Base-by-base conservation (phyloP, 2,797 vertebrate species). In the Pogoniulus pusillus region DNA sequence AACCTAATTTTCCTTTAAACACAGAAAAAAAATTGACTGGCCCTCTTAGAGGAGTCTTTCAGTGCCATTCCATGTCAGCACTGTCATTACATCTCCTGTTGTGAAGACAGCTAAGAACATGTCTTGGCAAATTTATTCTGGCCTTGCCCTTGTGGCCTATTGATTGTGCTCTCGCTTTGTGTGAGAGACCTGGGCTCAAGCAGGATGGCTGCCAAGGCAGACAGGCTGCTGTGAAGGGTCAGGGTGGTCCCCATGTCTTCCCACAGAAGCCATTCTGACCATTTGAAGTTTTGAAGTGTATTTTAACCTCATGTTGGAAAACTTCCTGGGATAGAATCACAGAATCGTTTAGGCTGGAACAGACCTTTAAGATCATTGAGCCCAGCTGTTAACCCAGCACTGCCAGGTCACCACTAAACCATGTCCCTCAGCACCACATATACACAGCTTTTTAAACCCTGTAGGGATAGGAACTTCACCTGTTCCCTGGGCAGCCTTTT, bases 1-100 rank as follows among this genome's bases (percentile, higher is more conserved):
- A 96, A 92, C 53, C 82, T 85, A 84, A 90, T 94, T 95, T 95
- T 89, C 94, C 29, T 91, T 84, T 89, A 78, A 93, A 90, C 83
- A 87, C 35, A 47, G 47, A 81, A 87, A 93, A 82, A 84, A 90
- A 93, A 92, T 54, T 78, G 90, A 76, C 82, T 78, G 66, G 63
- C 16, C 55, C 66, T 81, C 83, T 93, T 85, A 92, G 57, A 90
- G 76, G 66, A 90, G 66, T 73, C 82, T 87, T 88, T 89, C 91
- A 54, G 76, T 88, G 93, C 78, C 75, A 62, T 92, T 95, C 63
- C 80, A 64, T 91, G 91, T 96, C 91, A 95, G 84, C 51, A 34
- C 82, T 96, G 92, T 94, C 91, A 92, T 91, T 94, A 63, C 12
- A 72, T 66, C 43, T 93, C 20, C 81, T 80, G 2, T 81, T 91